Evolutionary conservation across 2,797 vertebrate species (phyloP).

Genomic region (Acanthurus lineatus): DNA sequence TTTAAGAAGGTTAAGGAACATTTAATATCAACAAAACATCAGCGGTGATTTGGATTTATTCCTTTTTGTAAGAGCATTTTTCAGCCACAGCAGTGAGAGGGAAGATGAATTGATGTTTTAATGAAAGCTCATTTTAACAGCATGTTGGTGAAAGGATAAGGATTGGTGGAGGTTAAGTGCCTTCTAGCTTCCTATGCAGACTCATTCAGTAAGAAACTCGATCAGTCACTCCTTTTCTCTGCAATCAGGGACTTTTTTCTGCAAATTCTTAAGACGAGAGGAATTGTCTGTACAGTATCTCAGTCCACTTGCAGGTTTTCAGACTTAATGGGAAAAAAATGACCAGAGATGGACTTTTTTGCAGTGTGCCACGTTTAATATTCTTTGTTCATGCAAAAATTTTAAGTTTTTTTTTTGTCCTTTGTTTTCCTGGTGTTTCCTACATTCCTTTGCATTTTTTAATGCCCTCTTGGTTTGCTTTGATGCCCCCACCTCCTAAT

Average conservation of each 20-base stretch:
- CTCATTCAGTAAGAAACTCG: background rate
- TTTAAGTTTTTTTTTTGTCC: background rate
- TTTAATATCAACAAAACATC: background rate
- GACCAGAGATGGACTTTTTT: conserved; percentile 23
- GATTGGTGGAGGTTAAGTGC: conserved; percentile 44
- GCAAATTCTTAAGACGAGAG: background rate
- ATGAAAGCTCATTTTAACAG: background rate
- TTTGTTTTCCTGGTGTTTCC: background rate
- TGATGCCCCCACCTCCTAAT: background rate
- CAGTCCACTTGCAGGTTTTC: background rate
- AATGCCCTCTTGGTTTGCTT: background rate
- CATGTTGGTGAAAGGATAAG: background rate
- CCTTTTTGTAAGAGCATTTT: background rate
- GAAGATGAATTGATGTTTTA: background rate
- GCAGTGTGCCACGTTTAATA: conserved; percentile 37
- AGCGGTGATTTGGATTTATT: background rate
- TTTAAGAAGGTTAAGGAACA: background rate
- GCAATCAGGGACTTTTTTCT: conserved; percentile 10
- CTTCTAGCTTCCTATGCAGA: conserved; percentile 61
- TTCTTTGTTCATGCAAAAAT: background rate
- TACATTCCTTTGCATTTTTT: conserved; percentile 16
- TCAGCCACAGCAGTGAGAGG: background rate
- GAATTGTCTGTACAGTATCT: background rate
- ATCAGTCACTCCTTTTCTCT: background rate
- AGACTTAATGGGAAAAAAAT: background rate